Base-by-base conservation (phyloP, 2,888 invertebrate genomes). In the Falcaria lacertinaria region DNA sequence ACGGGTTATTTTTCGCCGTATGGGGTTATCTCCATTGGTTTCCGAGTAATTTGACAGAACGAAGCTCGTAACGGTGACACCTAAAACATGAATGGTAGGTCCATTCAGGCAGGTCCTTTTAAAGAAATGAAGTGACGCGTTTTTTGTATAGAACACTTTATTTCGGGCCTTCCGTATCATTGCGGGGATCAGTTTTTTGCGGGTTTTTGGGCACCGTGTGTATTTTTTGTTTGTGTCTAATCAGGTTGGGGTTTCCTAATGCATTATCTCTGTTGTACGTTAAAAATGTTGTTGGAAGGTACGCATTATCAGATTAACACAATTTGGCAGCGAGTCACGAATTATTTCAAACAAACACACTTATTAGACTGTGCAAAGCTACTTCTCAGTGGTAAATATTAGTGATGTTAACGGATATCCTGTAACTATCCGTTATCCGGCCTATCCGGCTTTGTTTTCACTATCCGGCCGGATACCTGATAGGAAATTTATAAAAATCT, bases 11-110 rank as follows among this genome's bases (percentile, higher is more conserved):
- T 38, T 28, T 22, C 43, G 39, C 11, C 28, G 34, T 35, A 25
- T 39, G 33, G 15, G 50, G 54, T 64, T 68, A 68, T 68, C 68
- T 66, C 58, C 60, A 63, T 63, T 52, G 53, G 55, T 66, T 64
- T 64, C 60, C 64, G 54, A 51, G 53, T 66, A 66, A 68, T 68
- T 68, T 68, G 66, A 50, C 60, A 22, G 44, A 35, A 16, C 36
- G 44, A 36, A 35, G 28, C 22, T 32, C 33, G 34, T 40, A 39
- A 35, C 19, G 34, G 11, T 28, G 37, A 15, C 36, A 42, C 42
- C 33, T 33, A 37, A 25, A 25, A 33, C 33, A n/a, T 32, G 16
- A 33, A 25, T 34, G 25, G 33, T 42, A 15, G 34, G 19, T 33
- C 28, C 28, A 28, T 28, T 28, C 28, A 28, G 28, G 28, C 28